Conservation (phyloP, 2,888 invertebrate species). For the Argyresthia albistria region DNA sequence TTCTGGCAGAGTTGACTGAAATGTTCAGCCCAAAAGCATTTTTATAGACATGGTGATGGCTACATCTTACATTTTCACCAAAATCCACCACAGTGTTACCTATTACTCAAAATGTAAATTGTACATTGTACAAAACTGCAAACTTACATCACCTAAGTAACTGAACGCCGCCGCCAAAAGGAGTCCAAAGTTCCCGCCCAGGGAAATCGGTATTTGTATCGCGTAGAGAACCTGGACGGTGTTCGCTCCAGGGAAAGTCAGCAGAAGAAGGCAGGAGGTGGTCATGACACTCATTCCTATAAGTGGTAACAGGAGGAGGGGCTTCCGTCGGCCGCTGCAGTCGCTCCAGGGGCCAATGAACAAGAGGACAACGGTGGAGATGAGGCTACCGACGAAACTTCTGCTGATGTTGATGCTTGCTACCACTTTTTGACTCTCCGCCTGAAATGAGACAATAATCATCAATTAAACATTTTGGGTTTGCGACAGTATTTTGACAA, state of each 20-base stretch:
- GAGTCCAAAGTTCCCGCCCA: slow-evolving; percentile 78
- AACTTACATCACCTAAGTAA: slow-evolving; percentile 83
- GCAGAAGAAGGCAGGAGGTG: slow-evolving; percentile 50
- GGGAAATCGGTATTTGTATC: slow-evolving; percentile 76
- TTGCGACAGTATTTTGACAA: too few relatives aligned
- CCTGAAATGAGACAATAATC: slow-evolving; percentile 34
- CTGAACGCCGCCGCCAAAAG: slow-evolving; percentile 84
- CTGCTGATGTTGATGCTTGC: slow-evolving; percentile 78
- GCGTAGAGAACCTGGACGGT: slow-evolving; percentile 53
- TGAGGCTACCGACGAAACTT: slow-evolving; percentile 58
- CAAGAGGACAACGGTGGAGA: slow-evolving; percentile 74
- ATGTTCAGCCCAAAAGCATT: too few relatives aligned
- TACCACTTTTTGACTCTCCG: slow-evolving; percentile 70
- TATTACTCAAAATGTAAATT: too few relatives aligned
- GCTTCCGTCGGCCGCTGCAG: slow-evolving; percentile 70
- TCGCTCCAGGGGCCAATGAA: slow-evolving; percentile 77
- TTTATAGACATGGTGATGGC: too few relatives aligned
- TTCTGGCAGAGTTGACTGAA: too few relatives aligned
- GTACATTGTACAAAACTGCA: too few relatives aligned
- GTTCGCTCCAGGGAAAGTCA: slow-evolving; percentile 51
- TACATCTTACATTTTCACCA: too few relatives aligned
- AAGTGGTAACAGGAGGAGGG: slow-evolving; percentile 68
- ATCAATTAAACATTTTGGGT: too few relatives aligned
- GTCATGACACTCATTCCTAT: slow-evolving; percentile 67
- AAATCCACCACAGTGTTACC: too few relatives aligned